A percentile compares a stretch with the other conserved stretches of the same genome.
phyloP scores from a whole-genome alignment of 1,140 invertebrate species.

The Panagrolaimus sp. region DNA sequence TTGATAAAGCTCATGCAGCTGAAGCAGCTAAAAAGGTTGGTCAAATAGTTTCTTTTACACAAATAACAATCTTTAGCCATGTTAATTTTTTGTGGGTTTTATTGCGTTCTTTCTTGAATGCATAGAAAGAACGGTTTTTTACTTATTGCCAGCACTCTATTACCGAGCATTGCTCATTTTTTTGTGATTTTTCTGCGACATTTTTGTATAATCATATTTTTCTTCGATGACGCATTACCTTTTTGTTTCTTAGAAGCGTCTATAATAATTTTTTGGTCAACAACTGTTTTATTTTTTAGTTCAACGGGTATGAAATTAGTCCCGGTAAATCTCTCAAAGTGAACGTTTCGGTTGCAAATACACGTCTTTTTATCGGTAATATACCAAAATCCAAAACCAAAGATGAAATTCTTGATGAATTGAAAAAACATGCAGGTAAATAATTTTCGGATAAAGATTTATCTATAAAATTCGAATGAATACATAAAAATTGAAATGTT shows the following conservation, averaged over 20 bases:
- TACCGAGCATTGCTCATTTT: conserved; percentile 11
- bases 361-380: conserved; percentile 98
- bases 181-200: conserved; percentile 15
- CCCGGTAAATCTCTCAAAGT: conserved; percentile 98
- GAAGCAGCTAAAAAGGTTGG: conserved; percentile 89
- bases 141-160: conserved; percentile 7
- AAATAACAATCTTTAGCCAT: conserved; percentile 19
- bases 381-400: conserved; percentile 99
- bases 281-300: conserved; percentile 70
- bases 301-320: conserved; percentile 98
- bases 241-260: conserved; percentile 12
- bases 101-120: background rate
- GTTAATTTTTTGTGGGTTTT: conserved; percentile 14
- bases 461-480: too few relatives aligned
- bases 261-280: background rate
- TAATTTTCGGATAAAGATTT: too few relatives aligned
- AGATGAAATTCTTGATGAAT: conserved; percentile 98
- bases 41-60: conserved; percentile 17
- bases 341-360: conserved; percentile 99
- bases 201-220: background rate
- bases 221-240: conserved; percentile 1
- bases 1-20: conserved; percentile 79
- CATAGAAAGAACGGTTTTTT: background rate
- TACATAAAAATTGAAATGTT: too few relatives aligned
- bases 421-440: conserved; percentile 95